phyloP scores from a whole-genome alignment of 2,888 invertebrate genomes.

The Caenorhabditis japonica region DNA sequence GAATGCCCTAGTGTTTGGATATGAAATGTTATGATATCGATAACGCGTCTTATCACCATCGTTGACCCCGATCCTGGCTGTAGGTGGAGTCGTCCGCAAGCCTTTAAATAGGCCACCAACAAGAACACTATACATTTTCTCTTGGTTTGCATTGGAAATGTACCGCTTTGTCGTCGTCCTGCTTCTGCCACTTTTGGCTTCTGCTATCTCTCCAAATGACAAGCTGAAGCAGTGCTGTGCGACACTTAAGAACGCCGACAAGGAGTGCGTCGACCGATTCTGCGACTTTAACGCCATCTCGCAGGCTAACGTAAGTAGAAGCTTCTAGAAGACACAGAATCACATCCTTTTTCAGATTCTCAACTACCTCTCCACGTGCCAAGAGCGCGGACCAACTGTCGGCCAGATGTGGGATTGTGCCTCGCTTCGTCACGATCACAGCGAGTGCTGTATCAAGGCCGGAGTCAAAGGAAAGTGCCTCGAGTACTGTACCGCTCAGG shows the following conservation, averaged over 20 bases:
- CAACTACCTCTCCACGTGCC: slow-evolving; percentile 71
- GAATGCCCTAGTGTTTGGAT: slow-evolving; percentile 16
- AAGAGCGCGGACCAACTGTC: slow-evolving; percentile 74
- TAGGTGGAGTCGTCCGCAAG: slow-evolving; percentile 2
- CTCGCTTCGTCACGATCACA: slow-evolving; percentile 73
- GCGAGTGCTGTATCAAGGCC: slow-evolving; percentile 62
- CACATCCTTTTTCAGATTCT: slow-evolving; percentile 63
- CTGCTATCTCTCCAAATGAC: slow-evolving; percentile 64
- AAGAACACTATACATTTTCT: slow-evolving; percentile 10
- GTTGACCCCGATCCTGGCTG: slow-evolving; percentile 32
- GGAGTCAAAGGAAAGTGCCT: slow-evolving; percentile 69
- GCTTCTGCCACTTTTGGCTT: slow-evolving; percentile 28
- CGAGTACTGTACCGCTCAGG: slow-evolving; percentile 76
- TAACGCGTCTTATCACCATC: slow-evolving; percentile 30
- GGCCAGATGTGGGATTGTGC: slow-evolving; percentile 77
- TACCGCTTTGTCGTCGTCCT: slow-evolving; percentile 30
- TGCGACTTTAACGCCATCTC: slow-evolving; percentile 75
- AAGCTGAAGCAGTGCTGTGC: slow-evolving; percentile 73
- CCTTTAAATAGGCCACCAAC: slow-evolving; percentile 27
- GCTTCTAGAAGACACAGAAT: background rate
- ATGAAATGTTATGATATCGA: slow-evolving; percentile 34
- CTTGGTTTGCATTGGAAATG: slow-evolving; percentile 8
- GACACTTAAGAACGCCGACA: slow-evolving; percentile 73
- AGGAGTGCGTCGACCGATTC: slow-evolving; percentile 72
- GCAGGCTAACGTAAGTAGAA: slow-evolving; percentile 33